Conservation (phyloP, 2,113 vertebrate genomes). For the Gallinago media region DNA sequence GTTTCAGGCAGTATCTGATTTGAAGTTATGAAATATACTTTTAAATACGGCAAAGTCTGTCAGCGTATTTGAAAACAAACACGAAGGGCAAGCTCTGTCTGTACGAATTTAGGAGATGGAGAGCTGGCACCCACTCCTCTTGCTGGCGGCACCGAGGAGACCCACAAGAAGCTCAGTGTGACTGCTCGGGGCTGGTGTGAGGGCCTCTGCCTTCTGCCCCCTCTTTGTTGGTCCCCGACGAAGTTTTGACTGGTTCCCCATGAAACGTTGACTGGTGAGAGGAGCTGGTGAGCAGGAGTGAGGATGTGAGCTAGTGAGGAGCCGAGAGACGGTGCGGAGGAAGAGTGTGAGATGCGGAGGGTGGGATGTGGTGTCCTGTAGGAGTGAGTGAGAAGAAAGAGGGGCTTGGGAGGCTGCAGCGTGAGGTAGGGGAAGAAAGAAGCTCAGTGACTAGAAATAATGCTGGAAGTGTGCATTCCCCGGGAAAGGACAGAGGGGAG, state of each 20-base stretch:
- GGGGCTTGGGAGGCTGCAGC: background rate
- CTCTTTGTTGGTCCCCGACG: background rate
- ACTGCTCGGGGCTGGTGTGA: background rate
- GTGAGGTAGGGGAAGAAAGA: background rate
- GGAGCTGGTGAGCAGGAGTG: background rate
- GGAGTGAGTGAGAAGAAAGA: background rate
- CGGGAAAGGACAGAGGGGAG: background rate
- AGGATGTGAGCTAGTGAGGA: background rate
- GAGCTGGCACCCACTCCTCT: background rate
- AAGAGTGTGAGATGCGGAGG: background rate
- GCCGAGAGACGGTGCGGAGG: background rate
- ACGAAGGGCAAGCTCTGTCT: background rate
- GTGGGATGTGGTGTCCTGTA: background rate
- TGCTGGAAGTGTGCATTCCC: background rate
- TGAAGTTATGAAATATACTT: background rate
- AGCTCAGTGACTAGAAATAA: background rate
- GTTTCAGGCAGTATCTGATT: background rate
- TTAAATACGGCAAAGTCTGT: background rate
- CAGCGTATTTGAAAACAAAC: background rate
- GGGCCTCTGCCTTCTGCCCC: accelerated
- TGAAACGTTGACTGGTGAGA: background rate
- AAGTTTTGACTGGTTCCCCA: background rate
- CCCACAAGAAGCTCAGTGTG: background rate
- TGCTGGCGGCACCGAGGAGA: background rate
- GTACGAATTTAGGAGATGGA: background rate